phyloP scores from a whole-genome alignment of 1,140 invertebrate genomes.

The Lasioglossum baleicum region DNA sequence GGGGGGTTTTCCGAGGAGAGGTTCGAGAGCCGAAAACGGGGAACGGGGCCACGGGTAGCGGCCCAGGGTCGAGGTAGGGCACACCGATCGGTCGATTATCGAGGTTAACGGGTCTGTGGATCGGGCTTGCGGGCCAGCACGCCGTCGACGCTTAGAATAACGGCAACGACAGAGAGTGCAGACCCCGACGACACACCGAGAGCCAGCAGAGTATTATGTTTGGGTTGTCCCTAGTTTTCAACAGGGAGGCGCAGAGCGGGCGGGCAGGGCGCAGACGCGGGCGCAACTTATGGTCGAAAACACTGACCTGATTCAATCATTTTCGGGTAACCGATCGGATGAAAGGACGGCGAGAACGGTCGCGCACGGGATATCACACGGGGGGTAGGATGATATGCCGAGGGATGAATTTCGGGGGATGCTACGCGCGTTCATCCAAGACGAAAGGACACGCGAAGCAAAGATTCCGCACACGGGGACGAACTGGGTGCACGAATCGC shows the following conservation, averaged over 20 bases:
- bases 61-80: not conserved
- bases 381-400: too few relatives aligned
- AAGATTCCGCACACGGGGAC: too few relatives aligned
- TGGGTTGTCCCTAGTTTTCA: constrained; percentile 76
- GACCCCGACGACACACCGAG: constrained; percentile 42
- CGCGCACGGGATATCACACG: too few relatives aligned
- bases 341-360: not conserved
- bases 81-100: constrained; percentile 29
- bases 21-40: too few relatives aligned
- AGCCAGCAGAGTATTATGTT: constrained; percentile 73
- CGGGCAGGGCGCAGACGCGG: constrained; percentile 65
- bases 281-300: constrained; percentile 78
- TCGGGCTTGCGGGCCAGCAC: not conserved
- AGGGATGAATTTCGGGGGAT: too few relatives aligned
- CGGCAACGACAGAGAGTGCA: too few relatives aligned
- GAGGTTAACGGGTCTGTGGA: constrained; percentile 28
- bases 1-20: not conserved
- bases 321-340: constrained; percentile 40
- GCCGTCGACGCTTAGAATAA: not conserved
- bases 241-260: constrained; percentile 71
- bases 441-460: too few relatives aligned
- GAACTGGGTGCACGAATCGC: too few relatives aligned
- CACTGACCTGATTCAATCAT: constrained; percentile 79
- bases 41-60: not conserved
- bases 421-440: too few relatives aligned